Conservation (phyloP, 2,113 vertebrate species). For the Arenaria interpres region DNA sequence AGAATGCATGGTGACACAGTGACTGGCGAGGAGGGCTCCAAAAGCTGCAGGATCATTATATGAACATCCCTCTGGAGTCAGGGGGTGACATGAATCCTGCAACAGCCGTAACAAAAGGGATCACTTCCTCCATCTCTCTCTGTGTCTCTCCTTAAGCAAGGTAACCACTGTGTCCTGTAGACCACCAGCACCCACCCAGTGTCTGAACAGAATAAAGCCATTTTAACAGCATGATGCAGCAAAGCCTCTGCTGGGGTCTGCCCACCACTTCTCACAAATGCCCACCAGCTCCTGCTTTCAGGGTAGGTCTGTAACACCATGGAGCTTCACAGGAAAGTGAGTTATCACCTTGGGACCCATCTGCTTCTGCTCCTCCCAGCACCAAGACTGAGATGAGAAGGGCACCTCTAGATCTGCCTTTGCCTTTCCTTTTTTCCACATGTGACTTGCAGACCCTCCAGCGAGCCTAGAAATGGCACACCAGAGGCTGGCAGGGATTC, state of each 20-base stretch:
- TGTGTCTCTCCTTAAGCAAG: fast-evolving
- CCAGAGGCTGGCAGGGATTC: not conserved
- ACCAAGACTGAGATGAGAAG: not conserved
- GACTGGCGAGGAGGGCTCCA: not conserved
- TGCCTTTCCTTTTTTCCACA: not conserved
- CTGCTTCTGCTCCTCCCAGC: not conserved
- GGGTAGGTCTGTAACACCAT: not conserved
- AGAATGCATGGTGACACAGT: not conserved
- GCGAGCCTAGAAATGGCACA: not conserved
- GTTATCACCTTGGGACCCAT: not conserved
- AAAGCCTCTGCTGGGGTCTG: not conserved
- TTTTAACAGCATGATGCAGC: not conserved
- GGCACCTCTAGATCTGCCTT: not conserved
- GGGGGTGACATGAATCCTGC: not conserved
- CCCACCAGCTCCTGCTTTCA: not conserved
- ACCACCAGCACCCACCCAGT: not conserved
- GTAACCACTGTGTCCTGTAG: not conserved
- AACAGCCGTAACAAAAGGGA: not conserved
- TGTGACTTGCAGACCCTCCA: not conserved
- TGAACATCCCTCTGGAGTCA: not conserved
- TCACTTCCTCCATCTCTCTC: not conserved
- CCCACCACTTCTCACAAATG: not conserved
- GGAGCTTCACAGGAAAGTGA: not conserved
- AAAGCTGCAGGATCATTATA: not conserved
- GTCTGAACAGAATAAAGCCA: not conserved